Evolutionary conservation across 2,797 vertebrate species (phyloP).

Genomic region (Falco concolor): DNA sequence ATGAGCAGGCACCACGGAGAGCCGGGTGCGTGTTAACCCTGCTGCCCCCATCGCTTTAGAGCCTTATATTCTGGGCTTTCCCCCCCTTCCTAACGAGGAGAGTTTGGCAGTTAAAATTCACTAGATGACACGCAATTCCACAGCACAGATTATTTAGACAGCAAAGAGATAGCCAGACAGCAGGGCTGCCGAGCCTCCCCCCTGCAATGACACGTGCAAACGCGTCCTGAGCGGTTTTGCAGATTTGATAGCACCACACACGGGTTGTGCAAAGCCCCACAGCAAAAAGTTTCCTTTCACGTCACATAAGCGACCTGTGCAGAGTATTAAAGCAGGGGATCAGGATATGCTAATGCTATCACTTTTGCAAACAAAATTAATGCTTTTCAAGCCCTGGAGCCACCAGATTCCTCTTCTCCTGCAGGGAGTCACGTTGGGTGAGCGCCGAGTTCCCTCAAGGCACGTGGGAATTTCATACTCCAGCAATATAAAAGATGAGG

Average conservation of each 20-base stretch:
- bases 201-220: not conserved
- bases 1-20: not conserved
- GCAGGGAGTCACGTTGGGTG: not conserved
- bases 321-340: not conserved
- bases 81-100: not conserved
- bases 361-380: slow-evolving; percentile 23
- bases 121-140: not conserved
- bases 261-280: not conserved
- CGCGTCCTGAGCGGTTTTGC: not conserved
- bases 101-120: not conserved
- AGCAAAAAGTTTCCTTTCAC: not conserved
- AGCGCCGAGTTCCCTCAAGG: not conserved
- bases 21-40: rapidly evolving
- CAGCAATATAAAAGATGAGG: not conserved
- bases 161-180: not conserved
- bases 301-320: not conserved
- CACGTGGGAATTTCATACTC: not conserved
- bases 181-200: not conserved
- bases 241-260: not conserved
- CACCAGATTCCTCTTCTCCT: not conserved
- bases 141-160: not conserved
- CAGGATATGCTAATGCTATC: not conserved
- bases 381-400: not conserved
- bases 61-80: not conserved
- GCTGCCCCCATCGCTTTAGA: not conserved